These are phyloP conservation scores for Passer montanus DNA, from an alignment of 2,113 vertebrate species.

Conservation along the genomic window DNA sequence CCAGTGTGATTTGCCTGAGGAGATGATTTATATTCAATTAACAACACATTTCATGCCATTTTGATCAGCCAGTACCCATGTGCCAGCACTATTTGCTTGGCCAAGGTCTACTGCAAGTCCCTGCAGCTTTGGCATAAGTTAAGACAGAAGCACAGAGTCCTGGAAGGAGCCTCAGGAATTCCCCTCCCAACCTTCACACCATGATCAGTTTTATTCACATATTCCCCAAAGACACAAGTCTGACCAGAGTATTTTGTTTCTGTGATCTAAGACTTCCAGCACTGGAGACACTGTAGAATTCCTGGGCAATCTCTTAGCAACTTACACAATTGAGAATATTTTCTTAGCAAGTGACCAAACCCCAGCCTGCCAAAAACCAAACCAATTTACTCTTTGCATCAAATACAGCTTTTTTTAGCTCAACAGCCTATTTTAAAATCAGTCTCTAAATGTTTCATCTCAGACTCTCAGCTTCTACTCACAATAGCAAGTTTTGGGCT, in stretches of 20 bases:
- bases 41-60: background rate
- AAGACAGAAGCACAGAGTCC: background rate
- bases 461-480: background rate
- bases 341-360: background rate
- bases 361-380: background rate
- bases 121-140: fast-evolving
- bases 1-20: background rate
- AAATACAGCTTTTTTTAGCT: background rate
- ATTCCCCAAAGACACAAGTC: background rate
- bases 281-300: background rate
- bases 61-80: background rate
- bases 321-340: background rate
- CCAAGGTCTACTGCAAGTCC: background rate
- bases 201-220: background rate
- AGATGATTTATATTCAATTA: background rate
- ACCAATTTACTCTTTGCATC: background rate
- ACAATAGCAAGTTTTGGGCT: background rate
- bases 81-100: background rate
- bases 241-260: background rate
- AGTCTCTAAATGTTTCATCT: background rate
- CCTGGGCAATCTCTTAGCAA: background rate
- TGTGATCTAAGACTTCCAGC: background rate
- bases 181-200: background rate
- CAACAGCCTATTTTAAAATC: background rate
- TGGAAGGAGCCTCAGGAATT: background rate